phyloP scores from a whole-genome alignment of 2,888 invertebrate species.

The Rhimphoctona megacephalus region DNA sequence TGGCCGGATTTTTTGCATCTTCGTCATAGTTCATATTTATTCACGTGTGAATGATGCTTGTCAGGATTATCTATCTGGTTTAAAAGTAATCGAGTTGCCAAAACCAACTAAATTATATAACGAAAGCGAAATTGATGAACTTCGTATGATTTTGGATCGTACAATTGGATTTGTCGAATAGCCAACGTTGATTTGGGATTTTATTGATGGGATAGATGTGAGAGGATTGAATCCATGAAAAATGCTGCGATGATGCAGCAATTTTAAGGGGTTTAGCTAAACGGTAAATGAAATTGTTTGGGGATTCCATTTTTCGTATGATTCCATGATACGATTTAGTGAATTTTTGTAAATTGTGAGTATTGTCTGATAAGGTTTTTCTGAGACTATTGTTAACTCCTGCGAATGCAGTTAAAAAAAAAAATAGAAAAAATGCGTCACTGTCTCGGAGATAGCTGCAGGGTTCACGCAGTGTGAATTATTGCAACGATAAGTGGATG shows the following conservation, averaged over 20 bases:
- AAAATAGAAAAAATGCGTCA: no score
- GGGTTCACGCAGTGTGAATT: conserved; percentile 43
- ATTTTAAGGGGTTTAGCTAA: neutral
- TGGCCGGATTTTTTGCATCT: neutral
- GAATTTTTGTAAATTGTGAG: neutral
- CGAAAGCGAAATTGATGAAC: neutral
- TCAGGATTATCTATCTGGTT: conserved; percentile 1
- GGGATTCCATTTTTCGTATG: neutral
- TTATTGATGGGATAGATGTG: no score
- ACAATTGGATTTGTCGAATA: neutral
- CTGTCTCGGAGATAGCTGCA: no score
- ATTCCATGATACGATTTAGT: neutral
- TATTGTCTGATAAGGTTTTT: no score
- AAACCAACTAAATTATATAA: conserved; percentile 3
- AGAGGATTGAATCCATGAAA: neutral
- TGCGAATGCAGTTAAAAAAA: no score
- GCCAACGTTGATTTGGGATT: no score
- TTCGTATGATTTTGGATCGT: neutral
- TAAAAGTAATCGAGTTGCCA: conserved; percentile 3
- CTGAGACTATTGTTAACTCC: no score
- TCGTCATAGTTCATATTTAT: conserved; percentile 14
- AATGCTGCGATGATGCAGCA: no score
- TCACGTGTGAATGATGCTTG: no score
- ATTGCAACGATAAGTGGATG: conserved; percentile 52
- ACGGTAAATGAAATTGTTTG: neutral